Evolutionary conservation across 2,888 invertebrate genomes (phyloP).

Genomic region (Lobophora halterata): DNA sequence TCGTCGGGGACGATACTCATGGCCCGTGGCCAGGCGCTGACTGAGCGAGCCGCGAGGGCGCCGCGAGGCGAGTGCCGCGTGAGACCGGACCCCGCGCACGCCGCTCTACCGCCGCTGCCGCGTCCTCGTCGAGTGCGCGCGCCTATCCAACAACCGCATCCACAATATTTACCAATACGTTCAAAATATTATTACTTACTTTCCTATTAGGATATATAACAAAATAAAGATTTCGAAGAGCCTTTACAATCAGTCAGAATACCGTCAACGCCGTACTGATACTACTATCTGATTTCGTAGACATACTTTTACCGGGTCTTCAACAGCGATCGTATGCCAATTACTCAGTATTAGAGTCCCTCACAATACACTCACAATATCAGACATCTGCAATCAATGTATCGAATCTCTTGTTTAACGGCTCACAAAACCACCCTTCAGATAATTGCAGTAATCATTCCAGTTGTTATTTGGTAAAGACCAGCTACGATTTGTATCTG

Average conservation of each 20-base stretch:
- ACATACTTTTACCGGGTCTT: no score
- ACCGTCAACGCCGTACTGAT: no score
- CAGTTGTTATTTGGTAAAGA: constrained; percentile 7
- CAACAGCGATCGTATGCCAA: constrained; percentile 4
- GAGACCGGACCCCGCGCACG: constrained; percentile 62
- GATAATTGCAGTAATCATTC: constrained; percentile 19
- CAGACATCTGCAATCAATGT: constrained; percentile 21
- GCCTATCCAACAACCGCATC: constrained; percentile 55
- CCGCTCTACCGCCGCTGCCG: constrained; percentile 42
- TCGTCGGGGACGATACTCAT: constrained; percentile 46
- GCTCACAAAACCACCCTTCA: constrained; percentile 10
- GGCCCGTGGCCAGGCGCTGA: constrained; percentile 59
- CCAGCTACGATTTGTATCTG: background rate
- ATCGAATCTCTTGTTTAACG: constrained; percentile 13
- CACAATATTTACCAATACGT: constrained; percentile 48
- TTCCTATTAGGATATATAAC: constrained; percentile 6
- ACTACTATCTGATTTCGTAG: no score
- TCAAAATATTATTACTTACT: constrained; percentile 35
- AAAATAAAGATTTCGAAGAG: no score
- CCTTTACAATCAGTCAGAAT: no score
- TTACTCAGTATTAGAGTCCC: constrained; percentile 7
- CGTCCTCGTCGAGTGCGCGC: constrained; percentile 59
- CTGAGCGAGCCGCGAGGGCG: constrained; percentile 67
- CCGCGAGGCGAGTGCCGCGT: constrained; percentile 53
- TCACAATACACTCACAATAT: constrained; percentile 9